Percentiles rank a stretch among this genome's conserved stretches.
Evolutionary conservation across 2,888 invertebrate genomes (phyloP).

Genomic region (Tridacna gigas): DNA sequence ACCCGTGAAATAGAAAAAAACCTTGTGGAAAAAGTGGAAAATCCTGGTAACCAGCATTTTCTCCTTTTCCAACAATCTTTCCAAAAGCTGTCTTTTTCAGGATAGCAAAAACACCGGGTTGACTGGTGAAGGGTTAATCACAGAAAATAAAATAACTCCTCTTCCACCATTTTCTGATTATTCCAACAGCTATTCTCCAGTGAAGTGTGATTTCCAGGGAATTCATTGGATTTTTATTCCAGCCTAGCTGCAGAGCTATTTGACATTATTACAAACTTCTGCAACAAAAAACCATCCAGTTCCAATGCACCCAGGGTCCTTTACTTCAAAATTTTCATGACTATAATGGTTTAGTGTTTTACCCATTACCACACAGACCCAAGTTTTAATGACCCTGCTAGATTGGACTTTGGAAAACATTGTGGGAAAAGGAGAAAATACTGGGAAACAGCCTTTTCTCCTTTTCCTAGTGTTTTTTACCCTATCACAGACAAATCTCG

Average conservation of each 20-base stretch:
- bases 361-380: too few relatives aligned
- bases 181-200: background rate
- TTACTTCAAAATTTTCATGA: background rate
- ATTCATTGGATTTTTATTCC: background rate
- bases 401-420: background rate
- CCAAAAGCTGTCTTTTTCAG: too few relatives aligned
- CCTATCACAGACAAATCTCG: too few relatives aligned
- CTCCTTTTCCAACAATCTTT: too few relatives aligned
- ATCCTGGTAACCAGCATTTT: too few relatives aligned
- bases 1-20: too few relatives aligned
- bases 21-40: too few relatives aligned
- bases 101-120: background rate
- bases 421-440: slow-evolving; percentile 1
- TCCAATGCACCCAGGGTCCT: background rate
- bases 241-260: background rate
- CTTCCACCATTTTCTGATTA: background rate
- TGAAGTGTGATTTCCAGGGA: background rate
- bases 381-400: background rate
- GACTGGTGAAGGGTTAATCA: background rate
- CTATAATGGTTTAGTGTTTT: background rate
- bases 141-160: background rate
- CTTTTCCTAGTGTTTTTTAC: too few relatives aligned
- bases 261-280: background rate
- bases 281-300: too few relatives aligned
- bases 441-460: background rate